Conservation (phyloP, 2,113 vertebrate genomes). For the Accipiter virgatus region DNA sequence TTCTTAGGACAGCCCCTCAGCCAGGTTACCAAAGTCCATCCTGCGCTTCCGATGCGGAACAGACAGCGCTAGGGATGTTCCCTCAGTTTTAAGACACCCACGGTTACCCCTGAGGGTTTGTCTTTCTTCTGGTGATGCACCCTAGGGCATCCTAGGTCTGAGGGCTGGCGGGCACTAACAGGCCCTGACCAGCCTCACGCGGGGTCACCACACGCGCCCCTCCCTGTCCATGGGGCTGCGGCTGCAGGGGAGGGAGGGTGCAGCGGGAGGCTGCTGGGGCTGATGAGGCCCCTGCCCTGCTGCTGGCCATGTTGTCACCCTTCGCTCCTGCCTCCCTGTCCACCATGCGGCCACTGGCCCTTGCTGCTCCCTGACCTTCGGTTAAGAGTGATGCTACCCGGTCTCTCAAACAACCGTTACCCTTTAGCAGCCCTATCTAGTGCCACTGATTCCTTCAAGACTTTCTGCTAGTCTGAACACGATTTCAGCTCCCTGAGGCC, state of each 20-base stretch:
- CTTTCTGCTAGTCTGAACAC: not conserved
- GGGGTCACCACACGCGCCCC: not conserved
- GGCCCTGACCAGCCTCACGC: not conserved
- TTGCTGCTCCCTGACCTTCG: not conserved
- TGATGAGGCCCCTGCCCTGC: not conserved
- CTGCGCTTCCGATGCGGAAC: not conserved
- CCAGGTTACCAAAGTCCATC: not conserved
- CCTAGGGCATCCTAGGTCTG: not conserved
- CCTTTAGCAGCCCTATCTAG: not conserved
- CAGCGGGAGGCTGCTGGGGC: rapidly evolving
- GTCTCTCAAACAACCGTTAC: not conserved
- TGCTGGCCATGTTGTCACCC: rapidly evolving
- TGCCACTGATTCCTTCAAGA: not conserved
- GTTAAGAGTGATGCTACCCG: not conserved
- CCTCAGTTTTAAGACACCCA: not conserved
- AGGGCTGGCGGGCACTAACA: not conserved
- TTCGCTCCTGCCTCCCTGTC: not conserved
- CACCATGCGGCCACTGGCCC: not conserved
- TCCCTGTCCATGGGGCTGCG: not conserved
- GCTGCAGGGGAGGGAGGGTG: not conserved
- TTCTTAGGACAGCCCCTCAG: not conserved
- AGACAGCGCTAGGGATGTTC: not conserved
- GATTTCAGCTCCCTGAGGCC: not conserved
- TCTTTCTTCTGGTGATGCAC: not conserved
- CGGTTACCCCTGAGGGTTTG: not conserved